Conservation (phyloP, 1,140 invertebrate genomes). For the Sitophilus oryzae region DNA sequence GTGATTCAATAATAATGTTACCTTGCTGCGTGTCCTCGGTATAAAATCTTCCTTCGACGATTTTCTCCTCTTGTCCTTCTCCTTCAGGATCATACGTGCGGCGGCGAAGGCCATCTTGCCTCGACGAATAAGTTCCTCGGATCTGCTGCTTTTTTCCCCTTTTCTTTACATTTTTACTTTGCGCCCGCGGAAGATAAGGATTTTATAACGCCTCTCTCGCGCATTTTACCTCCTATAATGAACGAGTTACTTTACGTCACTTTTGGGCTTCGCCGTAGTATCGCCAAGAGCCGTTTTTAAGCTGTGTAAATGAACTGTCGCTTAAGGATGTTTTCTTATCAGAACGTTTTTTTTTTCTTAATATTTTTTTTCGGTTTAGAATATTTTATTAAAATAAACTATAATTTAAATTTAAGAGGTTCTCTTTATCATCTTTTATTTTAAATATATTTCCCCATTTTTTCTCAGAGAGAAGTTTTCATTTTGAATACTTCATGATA, state of each 20-base stretch:
- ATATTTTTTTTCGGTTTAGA: too few relatives aligned
- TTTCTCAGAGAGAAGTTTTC: too few relatives aligned
- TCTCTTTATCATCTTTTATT: too few relatives aligned
- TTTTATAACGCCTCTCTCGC: background rate
- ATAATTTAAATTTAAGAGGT: too few relatives aligned
- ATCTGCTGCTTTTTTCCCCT: background rate
- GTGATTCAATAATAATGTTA: too few relatives aligned
- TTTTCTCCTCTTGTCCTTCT: conserved; percentile 72
- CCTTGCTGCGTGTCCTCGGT: conserved; percentile 71
- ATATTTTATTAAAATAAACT: background rate
- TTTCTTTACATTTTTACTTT: conserved; percentile 5
- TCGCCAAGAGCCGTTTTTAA: too few relatives aligned
- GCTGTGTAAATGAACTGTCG: too few relatives aligned
- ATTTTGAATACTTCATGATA: too few relatives aligned
- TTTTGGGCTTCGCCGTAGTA: background rate
- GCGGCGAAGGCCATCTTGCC: conserved; percentile 70
- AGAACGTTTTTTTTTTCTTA: too few relatives aligned
- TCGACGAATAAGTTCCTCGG: background rate
- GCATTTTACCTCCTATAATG: background rate
- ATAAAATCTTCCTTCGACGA: conserved; percentile 67
- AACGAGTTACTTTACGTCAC: background rate
- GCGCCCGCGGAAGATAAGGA: background rate
- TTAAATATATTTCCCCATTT: background rate
- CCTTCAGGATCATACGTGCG: conserved; percentile 74
- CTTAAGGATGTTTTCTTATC: too few relatives aligned